These are phyloP conservation scores for Aythya fuligula DNA, from an alignment of 2,797 vertebrate species.

Conservation along the genomic window DNA sequence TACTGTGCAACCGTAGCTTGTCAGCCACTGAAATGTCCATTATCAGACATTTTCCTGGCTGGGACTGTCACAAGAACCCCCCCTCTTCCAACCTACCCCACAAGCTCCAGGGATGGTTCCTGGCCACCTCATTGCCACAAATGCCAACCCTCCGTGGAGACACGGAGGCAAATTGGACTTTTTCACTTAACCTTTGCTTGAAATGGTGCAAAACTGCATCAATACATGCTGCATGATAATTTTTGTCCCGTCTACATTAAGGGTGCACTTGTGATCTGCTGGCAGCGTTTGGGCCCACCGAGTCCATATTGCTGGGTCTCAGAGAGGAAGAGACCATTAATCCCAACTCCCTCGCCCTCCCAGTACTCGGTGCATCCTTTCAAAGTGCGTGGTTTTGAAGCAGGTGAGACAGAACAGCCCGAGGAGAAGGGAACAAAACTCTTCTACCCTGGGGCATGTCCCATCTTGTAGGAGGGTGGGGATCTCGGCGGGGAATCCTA, in stretches of 20 bases:
- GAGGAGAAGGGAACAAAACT: background rate
- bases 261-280: accelerated
- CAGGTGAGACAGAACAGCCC: background rate
- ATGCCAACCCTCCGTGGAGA: background rate
- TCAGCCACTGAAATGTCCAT: background rate
- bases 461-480: background rate
- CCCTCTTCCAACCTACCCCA: background rate
- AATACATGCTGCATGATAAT: background rate
- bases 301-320: background rate
- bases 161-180: background rate
- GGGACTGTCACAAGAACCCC: background rate
- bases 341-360: background rate
- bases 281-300: background rate
- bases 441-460: background rate
- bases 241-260: background rate
- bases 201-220: background rate
- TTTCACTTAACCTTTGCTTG: background rate
- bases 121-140: background rate
- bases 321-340: background rate
- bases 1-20: background rate
- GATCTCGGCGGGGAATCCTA: background rate
- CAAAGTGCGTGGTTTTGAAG: background rate
- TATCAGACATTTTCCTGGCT: background rate
- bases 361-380: background rate
- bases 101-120: background rate